Evolutionary conservation across 2,888 invertebrate species (phyloP).

Genomic region (Acholoe squamosa): DNA sequence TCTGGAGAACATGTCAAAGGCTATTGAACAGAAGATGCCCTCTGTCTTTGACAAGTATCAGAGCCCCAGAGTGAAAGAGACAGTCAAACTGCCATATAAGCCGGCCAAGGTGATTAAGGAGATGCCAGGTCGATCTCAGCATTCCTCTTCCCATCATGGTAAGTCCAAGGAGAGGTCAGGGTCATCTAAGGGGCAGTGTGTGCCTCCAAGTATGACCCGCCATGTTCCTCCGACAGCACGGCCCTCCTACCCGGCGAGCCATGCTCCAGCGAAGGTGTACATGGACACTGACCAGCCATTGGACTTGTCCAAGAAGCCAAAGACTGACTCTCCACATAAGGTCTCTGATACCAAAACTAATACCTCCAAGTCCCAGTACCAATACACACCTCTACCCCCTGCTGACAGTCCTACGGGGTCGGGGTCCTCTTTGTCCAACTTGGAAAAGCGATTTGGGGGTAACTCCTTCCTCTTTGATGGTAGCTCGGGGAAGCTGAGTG

Average conservation of each 20-base stretch:
- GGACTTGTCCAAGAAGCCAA: constrained; percentile 68
- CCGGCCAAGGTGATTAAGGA: constrained; percentile 54
- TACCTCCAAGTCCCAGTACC: constrained; percentile 41
- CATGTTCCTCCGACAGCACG: constrained; percentile 22
- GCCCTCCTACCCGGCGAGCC: neutral
- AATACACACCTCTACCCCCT: constrained; percentile 46
- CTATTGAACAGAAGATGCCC: constrained; percentile 52
- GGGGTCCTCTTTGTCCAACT: constrained; percentile 67
- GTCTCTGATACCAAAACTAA: neutral
- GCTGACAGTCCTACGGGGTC: neutral
- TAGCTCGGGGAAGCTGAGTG: constrained; percentile 31
- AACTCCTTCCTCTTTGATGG: constrained; percentile 67
- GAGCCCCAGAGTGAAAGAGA: constrained; percentile 48
- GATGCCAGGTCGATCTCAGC: constrained; percentile 6
- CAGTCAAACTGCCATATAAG: constrained; percentile 49
- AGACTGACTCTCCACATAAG: constrained; percentile 44
- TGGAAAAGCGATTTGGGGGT: constrained; percentile 70
- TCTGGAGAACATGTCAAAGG: constrained; percentile 55
- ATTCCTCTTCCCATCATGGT: neutral
- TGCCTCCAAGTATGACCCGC: constrained; percentile 50
- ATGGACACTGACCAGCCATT: constrained; percentile 64
- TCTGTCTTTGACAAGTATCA: constrained; percentile 55
- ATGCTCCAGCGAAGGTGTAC: neutral
- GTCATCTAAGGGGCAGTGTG: constrained; percentile 38
- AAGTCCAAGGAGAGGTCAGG: constrained; percentile 28